Base-by-base conservation (phyloP, 1,140 invertebrate genomes). In the Conus betulinus region DNA sequence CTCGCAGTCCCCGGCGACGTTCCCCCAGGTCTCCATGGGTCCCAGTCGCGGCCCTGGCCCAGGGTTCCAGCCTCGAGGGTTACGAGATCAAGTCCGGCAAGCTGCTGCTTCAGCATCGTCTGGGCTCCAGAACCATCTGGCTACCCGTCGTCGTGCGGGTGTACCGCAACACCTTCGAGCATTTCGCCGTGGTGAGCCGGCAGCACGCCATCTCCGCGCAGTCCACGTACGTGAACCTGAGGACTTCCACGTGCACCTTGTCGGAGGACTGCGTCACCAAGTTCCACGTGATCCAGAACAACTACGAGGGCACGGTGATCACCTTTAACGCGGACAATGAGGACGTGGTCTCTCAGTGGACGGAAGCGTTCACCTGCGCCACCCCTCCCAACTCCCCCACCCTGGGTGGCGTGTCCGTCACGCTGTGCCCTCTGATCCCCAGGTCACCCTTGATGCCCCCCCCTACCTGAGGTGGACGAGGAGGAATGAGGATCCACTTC, bases 251-350 rank as follows among this genome's bases (percentile, higher is more conserved):
- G 52, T 55, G 85, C 85, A 17, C 13, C 17, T 39, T 15, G 71
- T 53, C 67, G 6, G 53, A 15, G 11, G 85, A 87, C 20, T 53
- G 57, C 53, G 5, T 79, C 1, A 78, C 85, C 39, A 71, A 79
- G 85, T 87, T 87, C 55, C 11, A 60, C 20, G 85, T 87, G 51
- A 25, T 87, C 11, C 85, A 53, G 85, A 87, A 87, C 71, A 87
- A 87, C n/a, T 87, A 74, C 23, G 85, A 87, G 53, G 85, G 85
- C 71, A 87, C 85, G 4, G 85, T 87, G 52, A 87, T 87, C 85
- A 79, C 15, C 20, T 87, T 87, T n/a, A 74, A 87, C 71, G 74
- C 74, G 20, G 51, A 53, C 20, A 25, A 55, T 51, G 23, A 79
- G 17, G 71, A 87, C 8, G n/a, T 20, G 39, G 71, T 87, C 0